Evolutionary conservation across 2,888 invertebrate species (phyloP).

Genomic region (Melinaea marsaeus): DNA sequence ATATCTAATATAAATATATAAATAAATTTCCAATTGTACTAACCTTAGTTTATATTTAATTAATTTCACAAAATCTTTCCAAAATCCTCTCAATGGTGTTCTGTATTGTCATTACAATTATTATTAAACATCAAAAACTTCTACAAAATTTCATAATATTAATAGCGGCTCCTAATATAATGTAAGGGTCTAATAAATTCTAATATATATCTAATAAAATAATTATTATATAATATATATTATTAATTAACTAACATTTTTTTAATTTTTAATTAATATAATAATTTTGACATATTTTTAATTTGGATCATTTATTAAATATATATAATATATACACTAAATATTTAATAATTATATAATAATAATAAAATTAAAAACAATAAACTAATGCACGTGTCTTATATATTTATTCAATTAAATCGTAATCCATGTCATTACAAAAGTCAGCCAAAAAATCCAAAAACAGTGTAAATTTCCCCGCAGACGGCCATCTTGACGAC

Average conservation of each 20-base stretch:
- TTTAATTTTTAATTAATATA: too few species aligned
- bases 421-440: conserved; percentile 65
- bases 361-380: background rate
- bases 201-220: background rate
- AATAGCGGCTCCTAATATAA: background rate
- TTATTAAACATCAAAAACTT: conserved; percentile 6
- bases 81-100: background rate
- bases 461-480: conserved; percentile 65
- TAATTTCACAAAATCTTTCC: background rate
- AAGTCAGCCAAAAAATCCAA: conserved; percentile 67
- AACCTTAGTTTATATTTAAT: too few species aligned
- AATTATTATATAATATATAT: background rate
- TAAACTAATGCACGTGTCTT: too few species aligned
- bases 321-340: background rate
- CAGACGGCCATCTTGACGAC: conserved; percentile 51
- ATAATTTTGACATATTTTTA: too few species aligned
- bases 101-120: background rate
- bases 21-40: too few species aligned
- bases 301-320: too few species aligned
- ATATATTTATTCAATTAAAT: conserved; percentile 35
- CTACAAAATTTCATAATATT: conserved; percentile 2
- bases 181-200: background rate
- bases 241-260: too few species aligned
- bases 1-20: too few species aligned
- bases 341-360: background rate